Percentiles rank a stretch among this genome's conserved stretches.
These are phyloP conservation scores for Octodon degus DNA, from an alignment of 2,113 vertebrate species.

Conservation along the genomic window DNA sequence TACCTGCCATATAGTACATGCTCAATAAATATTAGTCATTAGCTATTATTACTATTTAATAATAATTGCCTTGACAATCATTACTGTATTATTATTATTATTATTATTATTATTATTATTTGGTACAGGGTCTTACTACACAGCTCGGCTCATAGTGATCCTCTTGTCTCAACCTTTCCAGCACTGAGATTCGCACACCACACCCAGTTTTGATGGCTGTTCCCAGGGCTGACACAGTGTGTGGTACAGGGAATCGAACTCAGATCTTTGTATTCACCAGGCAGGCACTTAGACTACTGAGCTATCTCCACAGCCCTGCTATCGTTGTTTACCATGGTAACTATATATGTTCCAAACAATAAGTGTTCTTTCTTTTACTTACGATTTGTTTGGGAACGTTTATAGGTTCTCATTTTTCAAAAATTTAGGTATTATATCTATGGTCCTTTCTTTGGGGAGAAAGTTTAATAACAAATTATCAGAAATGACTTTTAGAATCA, in stretches of 20 bases:
- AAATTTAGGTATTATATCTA: background rate
- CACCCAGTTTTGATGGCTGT: too few relatives aligned
- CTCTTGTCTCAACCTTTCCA: too few relatives aligned
- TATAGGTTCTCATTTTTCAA: conserved; percentile 7
- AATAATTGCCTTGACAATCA: conserved; percentile 20
- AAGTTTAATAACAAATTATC: conserved; percentile 10
- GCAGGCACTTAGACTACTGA: too few relatives aligned
- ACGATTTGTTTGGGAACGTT: background rate
- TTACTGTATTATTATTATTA: background rate
- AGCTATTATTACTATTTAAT: background rate
- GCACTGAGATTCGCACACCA: too few relatives aligned
- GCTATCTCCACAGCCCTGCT: background rate
- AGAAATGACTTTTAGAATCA: background rate
- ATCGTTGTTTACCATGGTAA: background rate
- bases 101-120: too few relatives aligned
- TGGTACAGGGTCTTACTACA: too few relatives aligned
- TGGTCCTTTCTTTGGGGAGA: background rate
- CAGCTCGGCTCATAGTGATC: too few relatives aligned
- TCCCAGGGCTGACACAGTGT: too few relatives aligned
- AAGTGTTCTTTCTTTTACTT: background rate
- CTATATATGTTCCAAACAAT: background rate
- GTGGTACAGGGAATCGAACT: too few relatives aligned
- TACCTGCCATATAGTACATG: background rate
- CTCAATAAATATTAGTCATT: conserved; percentile 29
- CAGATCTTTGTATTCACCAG: too few relatives aligned